A percentile compares a stretch with the other conserved stretches of the same genome.
Conservation (phyloP, 2,888 invertebrate species). For the Taenaris catops region DNA sequence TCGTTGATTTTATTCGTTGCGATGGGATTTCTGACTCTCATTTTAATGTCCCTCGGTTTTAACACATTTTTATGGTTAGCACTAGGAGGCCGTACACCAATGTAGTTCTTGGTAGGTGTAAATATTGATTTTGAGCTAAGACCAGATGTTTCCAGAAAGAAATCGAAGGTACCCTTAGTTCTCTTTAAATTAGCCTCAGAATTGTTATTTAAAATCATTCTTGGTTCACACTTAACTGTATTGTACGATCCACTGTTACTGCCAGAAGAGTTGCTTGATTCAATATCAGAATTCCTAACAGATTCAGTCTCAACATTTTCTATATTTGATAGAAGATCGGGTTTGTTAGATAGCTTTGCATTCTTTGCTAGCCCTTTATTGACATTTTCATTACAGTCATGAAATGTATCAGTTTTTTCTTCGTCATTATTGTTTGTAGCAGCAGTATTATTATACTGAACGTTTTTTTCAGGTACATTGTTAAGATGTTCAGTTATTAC, state of each 20-base stretch:
- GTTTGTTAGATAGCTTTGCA: slow-evolving; percentile 73
- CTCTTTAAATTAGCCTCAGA: slow-evolving; percentile 49
- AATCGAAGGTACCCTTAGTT: slow-evolving; percentile 82
- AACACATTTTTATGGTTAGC: slow-evolving; percentile 86
- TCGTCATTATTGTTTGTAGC: slow-evolving; percentile 38
- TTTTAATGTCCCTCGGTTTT: slow-evolving; percentile 89
- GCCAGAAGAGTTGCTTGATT: slow-evolving; percentile 78
- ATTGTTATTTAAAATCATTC: slow-evolving; percentile 52
- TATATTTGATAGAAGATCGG: slow-evolving; percentile 76
- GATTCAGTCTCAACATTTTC: slow-evolving; percentile 79
- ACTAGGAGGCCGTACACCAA: slow-evolving; percentile 80
- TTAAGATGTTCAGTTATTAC: slow-evolving; percentile 61
- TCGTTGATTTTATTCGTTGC: slow-evolving; percentile 80
- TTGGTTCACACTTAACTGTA: slow-evolving; percentile 66
- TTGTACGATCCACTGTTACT: slow-evolving; percentile 72
- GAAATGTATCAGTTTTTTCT: slow-evolving; percentile 48
- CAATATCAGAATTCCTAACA: slow-evolving; percentile 85
- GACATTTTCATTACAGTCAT: slow-evolving; percentile 45
- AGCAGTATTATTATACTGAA: slow-evolving; percentile 33
- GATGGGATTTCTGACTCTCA: slow-evolving; percentile 83
- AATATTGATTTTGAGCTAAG: slow-evolving; percentile 89
- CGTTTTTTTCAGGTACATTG: slow-evolving; percentile 58
- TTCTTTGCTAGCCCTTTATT: slow-evolving; percentile 52
- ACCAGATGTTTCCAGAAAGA: slow-evolving; percentile 88
- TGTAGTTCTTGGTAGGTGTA: slow-evolving; percentile 63